Evolutionary conservation across 2,888 invertebrate genomes (phyloP).

Genomic region (Cantharis flavilabris): DNA sequence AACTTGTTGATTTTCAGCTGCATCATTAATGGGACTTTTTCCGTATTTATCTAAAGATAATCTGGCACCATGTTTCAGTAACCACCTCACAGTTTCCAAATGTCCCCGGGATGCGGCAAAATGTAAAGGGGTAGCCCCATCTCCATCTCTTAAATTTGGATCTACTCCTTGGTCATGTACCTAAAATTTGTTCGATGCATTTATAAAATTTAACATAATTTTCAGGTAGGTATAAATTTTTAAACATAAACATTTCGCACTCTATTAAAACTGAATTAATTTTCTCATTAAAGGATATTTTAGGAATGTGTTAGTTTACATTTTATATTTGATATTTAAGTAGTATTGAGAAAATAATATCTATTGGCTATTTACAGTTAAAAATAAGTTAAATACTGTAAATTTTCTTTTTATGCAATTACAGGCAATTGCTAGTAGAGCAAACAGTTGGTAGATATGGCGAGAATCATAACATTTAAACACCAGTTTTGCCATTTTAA

Average conservation of each 20-base stretch:
- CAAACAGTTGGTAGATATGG: background rate
- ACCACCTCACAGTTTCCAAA: constrained; percentile 78
- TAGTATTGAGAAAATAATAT: background rate
- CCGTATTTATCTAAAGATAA: constrained; percentile 83
- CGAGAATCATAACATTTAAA: background rate
- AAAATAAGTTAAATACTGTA: background rate
- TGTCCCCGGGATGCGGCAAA: constrained; percentile 88
- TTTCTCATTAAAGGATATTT: background rate
- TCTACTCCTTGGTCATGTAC: constrained; percentile 83
- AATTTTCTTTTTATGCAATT: background rate
- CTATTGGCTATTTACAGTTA: background rate
- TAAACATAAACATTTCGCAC: too few species aligned
- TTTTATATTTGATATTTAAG: background rate
- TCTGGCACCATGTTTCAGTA: constrained; percentile 80
- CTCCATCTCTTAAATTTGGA: constrained; percentile 83
- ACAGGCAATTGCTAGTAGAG: background rate
- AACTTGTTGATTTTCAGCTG: constrained; percentile 87
- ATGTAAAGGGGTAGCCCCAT: constrained; percentile 87
- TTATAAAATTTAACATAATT: too few species aligned
- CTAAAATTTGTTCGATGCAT: constrained; percentile 51
- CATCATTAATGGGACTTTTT: constrained; percentile 89
- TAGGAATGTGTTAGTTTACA: background rate
- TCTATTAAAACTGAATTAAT: too few species aligned
- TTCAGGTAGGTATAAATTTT: too few species aligned
- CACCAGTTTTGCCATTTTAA: constrained; percentile 1